These are phyloP conservation scores for Eleginops maclovinus DNA, from an alignment of 2,113 vertebrate genomes.

Conservation along the genomic window DNA sequence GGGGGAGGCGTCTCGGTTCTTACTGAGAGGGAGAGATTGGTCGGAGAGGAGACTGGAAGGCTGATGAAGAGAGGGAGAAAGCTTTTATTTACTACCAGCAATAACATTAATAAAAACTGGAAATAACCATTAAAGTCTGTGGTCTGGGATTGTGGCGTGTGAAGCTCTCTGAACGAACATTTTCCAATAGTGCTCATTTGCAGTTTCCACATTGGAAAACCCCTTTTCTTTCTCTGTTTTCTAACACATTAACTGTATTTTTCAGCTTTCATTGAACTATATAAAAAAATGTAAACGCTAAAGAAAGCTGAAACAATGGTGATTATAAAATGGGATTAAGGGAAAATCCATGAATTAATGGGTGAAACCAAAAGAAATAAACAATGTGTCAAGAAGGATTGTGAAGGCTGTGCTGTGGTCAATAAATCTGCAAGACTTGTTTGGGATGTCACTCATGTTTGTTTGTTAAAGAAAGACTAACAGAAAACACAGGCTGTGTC, in stretches of 20 bases:
- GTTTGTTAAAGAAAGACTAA: background rate
- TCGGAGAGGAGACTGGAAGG: conserved; percentile 40
- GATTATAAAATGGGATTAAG: background rate
- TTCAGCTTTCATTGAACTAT: background rate
- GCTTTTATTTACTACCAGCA: background rate
- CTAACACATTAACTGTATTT: background rate
- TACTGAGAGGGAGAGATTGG: conserved; percentile 8
- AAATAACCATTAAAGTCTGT: background rate
- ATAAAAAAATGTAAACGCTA: background rate
- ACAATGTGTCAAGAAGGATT: background rate
- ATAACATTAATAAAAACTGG: conserved; percentile 18
- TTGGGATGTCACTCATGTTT: background rate
- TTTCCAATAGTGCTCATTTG: background rate
- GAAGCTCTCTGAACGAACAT: background rate
- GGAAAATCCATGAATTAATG: background rate
- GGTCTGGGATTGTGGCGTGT: background rate
- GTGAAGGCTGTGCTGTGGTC: background rate
- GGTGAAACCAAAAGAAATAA: background rate
- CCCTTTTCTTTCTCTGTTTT: background rate
- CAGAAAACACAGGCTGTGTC: conserved; percentile 4
- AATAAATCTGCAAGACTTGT: background rate
- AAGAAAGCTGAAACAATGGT: background rate
- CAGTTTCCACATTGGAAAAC: conserved; percentile 16
- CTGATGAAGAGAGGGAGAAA: conserved; percentile 26
- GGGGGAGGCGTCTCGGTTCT: conserved; percentile 51